Evolutionary conservation across 2,888 invertebrate genomes (phyloP).

Genomic region (Cephalotes varians): DNA sequence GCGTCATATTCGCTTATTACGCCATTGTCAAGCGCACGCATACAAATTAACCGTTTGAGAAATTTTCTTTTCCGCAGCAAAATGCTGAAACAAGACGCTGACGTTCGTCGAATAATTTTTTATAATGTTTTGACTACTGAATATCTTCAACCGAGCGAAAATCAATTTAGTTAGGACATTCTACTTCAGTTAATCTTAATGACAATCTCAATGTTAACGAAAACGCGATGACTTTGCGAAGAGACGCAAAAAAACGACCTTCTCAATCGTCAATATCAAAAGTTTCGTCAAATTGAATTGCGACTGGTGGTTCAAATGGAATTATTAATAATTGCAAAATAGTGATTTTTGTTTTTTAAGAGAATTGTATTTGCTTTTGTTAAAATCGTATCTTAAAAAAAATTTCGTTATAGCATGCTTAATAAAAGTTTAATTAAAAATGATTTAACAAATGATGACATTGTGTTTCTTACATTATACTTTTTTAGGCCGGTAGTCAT

Average conservation of each 20-base stretch:
- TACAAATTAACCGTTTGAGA: slow-evolving; percentile 32
- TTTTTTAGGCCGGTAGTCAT: too few species aligned
- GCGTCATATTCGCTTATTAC: slow-evolving; percentile 28
- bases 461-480: neutral
- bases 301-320: neutral
- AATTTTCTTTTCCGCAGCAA: slow-evolving; percentile 1
- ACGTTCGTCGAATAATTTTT: neutral
- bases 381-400: neutral
- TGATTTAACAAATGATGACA: neutral
- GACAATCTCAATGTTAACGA: neutral
- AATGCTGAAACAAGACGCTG: neutral
- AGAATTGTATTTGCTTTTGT: neutral
- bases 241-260: neutral
- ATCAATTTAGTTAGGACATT: neutral
- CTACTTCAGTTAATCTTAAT: neutral
- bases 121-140: slow-evolving; percentile 1
- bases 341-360: neutral
- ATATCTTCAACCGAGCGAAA: slow-evolving; percentile 6
- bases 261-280: too few species aligned
- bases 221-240: neutral
- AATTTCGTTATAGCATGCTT: neutral
- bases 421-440: neutral
- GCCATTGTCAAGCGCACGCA: slow-evolving; percentile 28
- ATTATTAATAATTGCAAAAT: neutral
- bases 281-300: neutral